phyloP scores from a whole-genome alignment of 2,797 vertebrate genomes.

The Anabas testudineus region DNA sequence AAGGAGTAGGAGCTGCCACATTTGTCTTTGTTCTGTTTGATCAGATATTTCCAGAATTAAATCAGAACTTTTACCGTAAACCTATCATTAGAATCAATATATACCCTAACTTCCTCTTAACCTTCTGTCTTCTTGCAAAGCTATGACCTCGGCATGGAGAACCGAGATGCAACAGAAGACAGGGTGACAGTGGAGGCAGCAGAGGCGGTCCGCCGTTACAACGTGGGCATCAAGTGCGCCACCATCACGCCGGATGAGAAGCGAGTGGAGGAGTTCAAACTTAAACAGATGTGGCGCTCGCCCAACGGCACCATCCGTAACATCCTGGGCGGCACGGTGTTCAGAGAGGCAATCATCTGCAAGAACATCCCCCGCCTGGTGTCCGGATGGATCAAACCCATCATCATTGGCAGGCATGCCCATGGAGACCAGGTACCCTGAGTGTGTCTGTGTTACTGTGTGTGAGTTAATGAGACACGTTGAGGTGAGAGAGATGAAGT shows the following conservation, averaged over 20 bases:
- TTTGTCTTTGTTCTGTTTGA: no score
- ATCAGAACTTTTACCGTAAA: no score
- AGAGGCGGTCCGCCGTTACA: constrained; percentile 91
- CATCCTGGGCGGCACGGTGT: constrained; percentile 97
- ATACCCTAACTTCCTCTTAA: background rate
- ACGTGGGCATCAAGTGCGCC: constrained; percentile 95
- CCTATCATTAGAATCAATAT: no score
- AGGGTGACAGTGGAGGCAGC: constrained; percentile 94
- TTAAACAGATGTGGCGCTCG: constrained; percentile 99
- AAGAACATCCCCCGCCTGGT: constrained; percentile 97
- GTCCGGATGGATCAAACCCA: constrained; percentile 94
- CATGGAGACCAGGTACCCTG: constrained; percentile 93
- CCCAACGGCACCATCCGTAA: constrained; percentile 98
- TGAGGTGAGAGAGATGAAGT: background rate
- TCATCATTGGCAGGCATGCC: constrained; percentile 97
- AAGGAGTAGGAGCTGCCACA: no score
- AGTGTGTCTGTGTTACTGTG: no score
- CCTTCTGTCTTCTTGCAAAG: constrained; percentile 77
- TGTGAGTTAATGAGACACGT: no score
- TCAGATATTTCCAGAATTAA: no score
- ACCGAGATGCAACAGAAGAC: constrained; percentile 93
- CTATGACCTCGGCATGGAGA: constrained; percentile 96
- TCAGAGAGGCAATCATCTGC: constrained; percentile 97
- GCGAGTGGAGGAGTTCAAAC: constrained; percentile 95
- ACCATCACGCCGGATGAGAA: constrained; percentile 99